Evolutionary conservation across 2,797 vertebrate species (phyloP).

Genomic region (Champsocephalus gunnari): DNA sequence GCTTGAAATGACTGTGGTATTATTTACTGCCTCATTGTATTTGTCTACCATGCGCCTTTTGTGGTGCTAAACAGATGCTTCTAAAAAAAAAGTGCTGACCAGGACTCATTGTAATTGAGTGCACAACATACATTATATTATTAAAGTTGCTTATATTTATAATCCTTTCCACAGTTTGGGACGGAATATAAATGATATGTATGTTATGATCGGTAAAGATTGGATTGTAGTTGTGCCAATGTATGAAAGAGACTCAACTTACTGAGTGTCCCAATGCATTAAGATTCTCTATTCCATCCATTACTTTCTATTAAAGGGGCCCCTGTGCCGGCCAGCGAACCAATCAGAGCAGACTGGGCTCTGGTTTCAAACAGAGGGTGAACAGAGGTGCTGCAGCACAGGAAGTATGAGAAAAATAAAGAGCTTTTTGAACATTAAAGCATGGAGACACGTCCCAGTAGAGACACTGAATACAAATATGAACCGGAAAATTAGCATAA

Average conservation of each 20-base stretch:
- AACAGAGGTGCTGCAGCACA: no score
- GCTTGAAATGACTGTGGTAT: conserved; percentile 35
- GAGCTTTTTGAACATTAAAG: no score
- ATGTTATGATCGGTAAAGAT: not conserved
- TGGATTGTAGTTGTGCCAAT: not conserved
- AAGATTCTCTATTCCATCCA: no score
- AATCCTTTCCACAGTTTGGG: not conserved
- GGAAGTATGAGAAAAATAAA: no score
- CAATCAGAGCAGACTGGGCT: no score
- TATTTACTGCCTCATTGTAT: conserved; percentile 40
- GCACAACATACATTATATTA: not conserved
- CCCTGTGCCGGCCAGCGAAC: no score
- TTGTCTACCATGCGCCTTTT: conserved; percentile 13
- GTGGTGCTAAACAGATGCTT: conserved; percentile 16
- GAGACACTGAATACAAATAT: no score
- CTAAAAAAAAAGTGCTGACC: conserved; percentile 6
- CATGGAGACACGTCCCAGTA: no score
- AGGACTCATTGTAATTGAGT: not conserved
- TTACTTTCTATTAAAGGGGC: not conserved
- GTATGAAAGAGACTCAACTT: not conserved
- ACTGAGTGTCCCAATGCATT: not conserved
- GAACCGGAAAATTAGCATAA: no score
- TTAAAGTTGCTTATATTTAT: not conserved
- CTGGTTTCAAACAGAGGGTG: no score
- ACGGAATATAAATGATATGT: not conserved